Evolutionary conservation across 2,888 invertebrate genomes (phyloP).

Genomic region (Microplitis deprimator): DNA sequence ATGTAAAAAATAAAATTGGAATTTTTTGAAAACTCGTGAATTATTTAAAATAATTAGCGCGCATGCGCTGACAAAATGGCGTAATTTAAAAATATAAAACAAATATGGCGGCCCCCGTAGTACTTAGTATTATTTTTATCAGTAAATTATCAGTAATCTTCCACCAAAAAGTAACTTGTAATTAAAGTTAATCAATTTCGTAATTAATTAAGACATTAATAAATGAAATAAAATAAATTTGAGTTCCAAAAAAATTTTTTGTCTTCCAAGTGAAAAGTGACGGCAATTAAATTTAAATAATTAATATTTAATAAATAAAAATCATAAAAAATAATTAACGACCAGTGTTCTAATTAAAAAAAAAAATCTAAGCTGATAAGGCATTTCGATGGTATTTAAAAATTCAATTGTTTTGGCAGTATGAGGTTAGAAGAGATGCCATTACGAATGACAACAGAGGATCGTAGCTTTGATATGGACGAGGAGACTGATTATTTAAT

Average conservation of each 20-base stretch:
- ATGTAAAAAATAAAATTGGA: not conserved
- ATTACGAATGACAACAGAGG: conserved; percentile 66
- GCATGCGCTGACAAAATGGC: not conserved
- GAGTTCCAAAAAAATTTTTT: not conserved
- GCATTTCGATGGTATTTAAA: conserved; percentile 8
- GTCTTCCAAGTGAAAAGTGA: not conserved
- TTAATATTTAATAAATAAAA: not conserved
- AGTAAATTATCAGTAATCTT: not conserved
- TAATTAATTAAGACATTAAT: not conserved
- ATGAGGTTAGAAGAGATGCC: conserved; percentile 70
- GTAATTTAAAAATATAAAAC: not conserved
- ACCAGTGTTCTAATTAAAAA: not conserved
- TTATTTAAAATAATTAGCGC: not conserved
- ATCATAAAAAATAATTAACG: not conserved
- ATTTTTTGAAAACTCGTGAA: no score
- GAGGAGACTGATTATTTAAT: conserved; percentile 69
- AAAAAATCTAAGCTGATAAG: not conserved
- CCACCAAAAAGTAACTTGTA: not conserved
- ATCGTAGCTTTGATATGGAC: conserved; percentile 70
- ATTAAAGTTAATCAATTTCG: not conserved
- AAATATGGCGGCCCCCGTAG: not conserved
- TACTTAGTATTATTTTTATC: not conserved
- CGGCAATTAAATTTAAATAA: not conserved
- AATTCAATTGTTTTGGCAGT: conserved; percentile 39
- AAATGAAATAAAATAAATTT: not conserved